A percentile compares a stretch with the other conserved stretches of the same genome.
phyloP scores from a whole-genome alignment of 2,113 vertebrate genomes.

The Rhabdornis inornatus region DNA sequence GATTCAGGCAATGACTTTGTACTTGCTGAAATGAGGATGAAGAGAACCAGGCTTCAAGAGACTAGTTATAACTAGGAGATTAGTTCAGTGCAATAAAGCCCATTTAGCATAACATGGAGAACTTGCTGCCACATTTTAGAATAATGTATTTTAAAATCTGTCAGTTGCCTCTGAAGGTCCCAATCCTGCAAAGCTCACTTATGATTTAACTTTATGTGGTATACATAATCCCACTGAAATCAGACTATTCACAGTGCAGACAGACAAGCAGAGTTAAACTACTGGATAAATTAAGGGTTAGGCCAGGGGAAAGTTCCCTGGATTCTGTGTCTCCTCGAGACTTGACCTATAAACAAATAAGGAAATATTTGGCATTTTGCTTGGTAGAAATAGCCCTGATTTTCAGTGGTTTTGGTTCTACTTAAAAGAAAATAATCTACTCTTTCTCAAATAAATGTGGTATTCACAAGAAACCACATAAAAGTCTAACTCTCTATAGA shows the following conservation, averaged over 20 bases:
- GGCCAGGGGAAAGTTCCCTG: background rate
- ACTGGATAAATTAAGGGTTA: background rate
- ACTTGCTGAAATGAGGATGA: background rate
- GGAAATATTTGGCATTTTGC: background rate
- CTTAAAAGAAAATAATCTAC: background rate
- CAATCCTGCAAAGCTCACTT: background rate
- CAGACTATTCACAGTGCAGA: background rate
- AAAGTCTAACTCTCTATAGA: background rate
- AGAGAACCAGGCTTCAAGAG: background rate
- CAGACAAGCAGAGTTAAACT: background rate
- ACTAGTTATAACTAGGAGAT: constrained; percentile 22
- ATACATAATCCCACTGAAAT: background rate
- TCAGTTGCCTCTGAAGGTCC: background rate
- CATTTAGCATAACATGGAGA: background rate
- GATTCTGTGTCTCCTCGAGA: background rate
- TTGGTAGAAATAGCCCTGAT: background rate
- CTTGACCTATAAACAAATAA: background rate
- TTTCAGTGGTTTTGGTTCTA: background rate
- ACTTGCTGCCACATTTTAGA: background rate
- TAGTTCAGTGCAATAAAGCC: background rate
- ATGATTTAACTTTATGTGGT: background rate
- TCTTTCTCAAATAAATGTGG: background rate
- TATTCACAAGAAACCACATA: background rate
- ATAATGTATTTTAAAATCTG: background rate
- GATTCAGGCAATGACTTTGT: background rate